Base-by-base conservation (phyloP, 1,140 invertebrate genomes). In the Atta cephalotes region DNA sequence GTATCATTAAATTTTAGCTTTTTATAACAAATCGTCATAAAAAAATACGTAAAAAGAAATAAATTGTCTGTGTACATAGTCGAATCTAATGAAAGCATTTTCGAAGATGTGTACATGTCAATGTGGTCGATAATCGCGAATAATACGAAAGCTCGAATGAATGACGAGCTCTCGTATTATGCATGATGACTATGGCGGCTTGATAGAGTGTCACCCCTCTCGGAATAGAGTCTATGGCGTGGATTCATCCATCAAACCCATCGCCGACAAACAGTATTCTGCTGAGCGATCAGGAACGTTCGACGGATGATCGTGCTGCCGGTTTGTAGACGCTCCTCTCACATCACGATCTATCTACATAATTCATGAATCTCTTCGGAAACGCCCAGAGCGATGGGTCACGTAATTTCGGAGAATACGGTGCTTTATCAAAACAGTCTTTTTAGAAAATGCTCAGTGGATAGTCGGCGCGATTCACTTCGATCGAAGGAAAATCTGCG, bases 181-280 rank as follows among this genome's bases (percentile, higher is more conserved):
- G 58, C 78, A 45, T 18, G 81, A 89, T 68, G 87, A 81, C 74
- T 88, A 81, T 77, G 62, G 60, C 56, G 62, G 68, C n/a, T 89
- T 86, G 87, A 89, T 89, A 89, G 84, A 89, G 84, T 89, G 84
- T 89, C 82, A 71, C 28, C 70, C 63, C 35, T 53, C 65, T 70
- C 56, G 56, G 62, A 49, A 45, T 71, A 39, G 21, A 74, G 56
- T 60, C 56, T 45, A 82, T 49, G 53, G 39, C 53, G 58, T 12
- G 60, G 90, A 91, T 91, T 91, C 88, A 89, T 91, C 90, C 90
- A 91, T 91, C 90, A 91, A 89, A 89, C 63, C 78, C 88, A 90
- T 88, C 66, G 62, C 31, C 77, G 86, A 74, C 68, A 88, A 91
- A 92, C 81, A 89, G 89, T 81, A 63, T 90, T 90, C 66, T 65